phyloP scores from a whole-genome alignment of 2,888 invertebrate species.

The Tridacna gigas region DNA sequence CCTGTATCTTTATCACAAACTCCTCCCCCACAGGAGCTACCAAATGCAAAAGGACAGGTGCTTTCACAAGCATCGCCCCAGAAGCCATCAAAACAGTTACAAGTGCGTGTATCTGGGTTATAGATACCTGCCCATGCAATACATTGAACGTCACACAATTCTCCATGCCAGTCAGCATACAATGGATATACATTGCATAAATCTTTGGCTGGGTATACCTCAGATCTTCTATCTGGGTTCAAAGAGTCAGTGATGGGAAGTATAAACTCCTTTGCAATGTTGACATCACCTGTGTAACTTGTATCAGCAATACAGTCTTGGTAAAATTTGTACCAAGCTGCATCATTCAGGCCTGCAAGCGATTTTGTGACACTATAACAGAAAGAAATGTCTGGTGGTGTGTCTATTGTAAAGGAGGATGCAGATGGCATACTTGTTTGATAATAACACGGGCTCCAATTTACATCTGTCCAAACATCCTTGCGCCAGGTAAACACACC shows the following conservation, averaged over 20 bases:
- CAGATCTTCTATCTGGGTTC: conserved; percentile 40
- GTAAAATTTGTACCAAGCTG: conserved; percentile 1
- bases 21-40: conserved; percentile 68
- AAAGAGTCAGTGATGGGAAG: conserved; percentile 40
- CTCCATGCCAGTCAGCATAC: conserved; percentile 59
- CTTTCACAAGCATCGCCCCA: conserved; percentile 66
- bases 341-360: conserved; percentile 14
- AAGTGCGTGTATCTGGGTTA: conserved; percentile 33
- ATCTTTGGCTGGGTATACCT: conserved; percentile 23
- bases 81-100: conserved; percentile 68
- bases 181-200: conserved; percentile 35
- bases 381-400: neutral
- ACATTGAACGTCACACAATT: conserved; percentile 58
- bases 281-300: conserved; percentile 12
- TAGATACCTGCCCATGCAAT: conserved; percentile 52
- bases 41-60: conserved; percentile 59
- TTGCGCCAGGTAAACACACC: conserved; percentile 38
- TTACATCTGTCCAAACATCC: conserved; percentile 63
- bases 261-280: conserved; percentile 25
- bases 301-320: conserved; percentile 32
- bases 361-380: neutral
- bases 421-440: neutral
- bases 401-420: neutral
- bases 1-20: conserved; percentile 65
- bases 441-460: conserved; percentile 56